These are phyloP conservation scores for Lichenostomus cassidix DNA, from an alignment of 2,113 vertebrate species.

Conservation along the genomic window DNA sequence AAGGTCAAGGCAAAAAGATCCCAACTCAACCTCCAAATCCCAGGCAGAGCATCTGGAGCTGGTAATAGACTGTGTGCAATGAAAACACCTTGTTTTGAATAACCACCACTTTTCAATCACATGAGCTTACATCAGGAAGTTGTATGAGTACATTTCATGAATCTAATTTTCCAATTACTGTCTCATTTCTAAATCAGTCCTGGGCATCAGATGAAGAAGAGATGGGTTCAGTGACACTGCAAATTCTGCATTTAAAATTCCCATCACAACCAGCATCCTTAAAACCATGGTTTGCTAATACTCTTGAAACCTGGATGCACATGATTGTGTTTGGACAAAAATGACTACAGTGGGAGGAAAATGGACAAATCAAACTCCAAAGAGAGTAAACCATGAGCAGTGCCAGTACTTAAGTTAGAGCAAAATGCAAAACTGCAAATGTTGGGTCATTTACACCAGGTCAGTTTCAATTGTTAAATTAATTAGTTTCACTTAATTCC, in stretches of 20 bases:
- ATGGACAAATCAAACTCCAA: not conserved
- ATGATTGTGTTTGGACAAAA: not conserved
- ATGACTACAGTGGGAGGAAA: not conserved
- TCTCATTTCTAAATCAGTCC: constrained; percentile 15
- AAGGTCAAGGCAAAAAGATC: not conserved
- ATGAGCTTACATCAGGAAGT: not conserved
- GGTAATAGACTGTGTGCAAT: not conserved
- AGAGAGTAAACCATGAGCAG: not conserved
- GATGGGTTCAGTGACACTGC: not conserved
- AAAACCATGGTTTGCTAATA: not conserved
- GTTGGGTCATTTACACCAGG: not conserved
- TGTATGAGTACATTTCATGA: not conserved
- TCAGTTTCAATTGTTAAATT: not conserved
- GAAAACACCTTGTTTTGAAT: not conserved
- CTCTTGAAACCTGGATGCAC: not conserved
- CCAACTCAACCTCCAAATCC: not conserved
- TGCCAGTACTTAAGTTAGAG: not conserved
- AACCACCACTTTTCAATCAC: not conserved
- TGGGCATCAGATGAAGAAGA: not conserved
- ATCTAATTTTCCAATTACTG: constrained; percentile 34
- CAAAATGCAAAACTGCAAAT: not conserved
- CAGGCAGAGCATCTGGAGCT: not conserved
- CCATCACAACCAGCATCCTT: not conserved
- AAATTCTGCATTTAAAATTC: constrained; percentile 43
- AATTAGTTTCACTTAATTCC: not conserved